Conservation (phyloP, 2,113 vertebrate genomes). For the Pseudorhombus dupliciocellatus region DNA sequence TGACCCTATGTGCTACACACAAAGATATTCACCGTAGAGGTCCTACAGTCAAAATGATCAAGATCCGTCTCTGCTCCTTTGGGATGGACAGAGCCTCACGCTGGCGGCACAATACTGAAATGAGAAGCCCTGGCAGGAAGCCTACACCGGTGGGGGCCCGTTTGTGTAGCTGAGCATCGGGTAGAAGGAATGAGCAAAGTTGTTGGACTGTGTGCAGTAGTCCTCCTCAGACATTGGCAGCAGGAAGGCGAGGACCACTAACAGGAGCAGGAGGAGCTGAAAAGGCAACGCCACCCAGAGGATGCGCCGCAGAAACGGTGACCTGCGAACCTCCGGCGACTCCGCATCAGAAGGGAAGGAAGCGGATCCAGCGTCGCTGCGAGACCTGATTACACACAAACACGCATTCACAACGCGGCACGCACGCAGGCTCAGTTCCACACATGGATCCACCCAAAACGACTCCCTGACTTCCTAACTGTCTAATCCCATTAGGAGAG, state of each 20-base stretch:
- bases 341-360: slow-evolving; percentile 93
- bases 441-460: background rate
- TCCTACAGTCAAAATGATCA: slow-evolving; percentile 40
- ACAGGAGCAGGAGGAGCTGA: slow-evolving; percentile 88
- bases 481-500: background rate
- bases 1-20: slow-evolving; percentile 51
- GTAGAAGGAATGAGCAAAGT: slow-evolving; percentile 92
- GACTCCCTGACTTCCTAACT: background rate
- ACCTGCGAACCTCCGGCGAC: slow-evolving; percentile 3
- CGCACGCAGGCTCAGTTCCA: slow-evolving; percentile 24
- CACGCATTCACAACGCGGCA: slow-evolving; percentile 27
- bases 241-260: slow-evolving; percentile 88
- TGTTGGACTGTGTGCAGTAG: slow-evolving; percentile 92
- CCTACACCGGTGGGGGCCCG: slow-evolving; percentile 92
- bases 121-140: background rate
- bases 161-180: slow-evolving; percentile 95
- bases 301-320: slow-evolving; percentile 85
- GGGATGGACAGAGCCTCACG: background rate
- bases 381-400: slow-evolving; percentile 82
- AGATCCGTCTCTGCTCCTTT: slow-evolving; percentile 35
- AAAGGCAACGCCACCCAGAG: slow-evolving; percentile 90
- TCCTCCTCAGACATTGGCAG: slow-evolving; percentile 90
- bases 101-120: slow-evolving; percentile 25
- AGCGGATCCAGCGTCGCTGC: slow-evolving; percentile 92
- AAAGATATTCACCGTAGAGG: slow-evolving; percentile 39